These are phyloP conservation scores for Autographa pulchrina DNA, from an alignment of 2,888 invertebrate species.

Conservation along the genomic window DNA sequence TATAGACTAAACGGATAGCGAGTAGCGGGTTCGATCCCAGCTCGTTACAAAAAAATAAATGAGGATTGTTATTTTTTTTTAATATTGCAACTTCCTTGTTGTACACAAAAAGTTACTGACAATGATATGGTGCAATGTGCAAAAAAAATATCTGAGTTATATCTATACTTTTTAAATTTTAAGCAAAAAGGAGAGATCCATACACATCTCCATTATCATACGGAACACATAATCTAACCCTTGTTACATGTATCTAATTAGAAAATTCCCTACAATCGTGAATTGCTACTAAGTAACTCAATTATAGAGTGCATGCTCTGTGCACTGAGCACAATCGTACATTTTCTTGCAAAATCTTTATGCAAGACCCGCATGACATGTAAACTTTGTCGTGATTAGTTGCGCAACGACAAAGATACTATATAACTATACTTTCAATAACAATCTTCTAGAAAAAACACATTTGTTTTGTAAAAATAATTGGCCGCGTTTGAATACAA, in stretches of 20 bases:
- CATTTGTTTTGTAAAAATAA: not conserved
- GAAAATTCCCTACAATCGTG: not conserved
- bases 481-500: not conserved
- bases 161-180: too few relatives aligned
- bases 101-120: too few relatives aligned
- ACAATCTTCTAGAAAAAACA: not conserved
- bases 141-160: too few relatives aligned
- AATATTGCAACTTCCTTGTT: too few relatives aligned
- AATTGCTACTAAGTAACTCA: not conserved
- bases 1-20: not conserved
- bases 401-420: not conserved
- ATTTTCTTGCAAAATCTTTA: conserved; percentile 5
- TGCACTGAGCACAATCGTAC: not conserved
- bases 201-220: not conserved
- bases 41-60: too few relatives aligned
- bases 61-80: too few relatives aligned
- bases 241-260: not conserved
- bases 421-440: not conserved
- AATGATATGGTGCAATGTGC: too few relatives aligned
- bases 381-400: not conserved
- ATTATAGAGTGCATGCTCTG: conserved; percentile 3
- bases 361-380: not conserved
- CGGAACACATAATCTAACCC: not conserved
- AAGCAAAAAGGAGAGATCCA: not conserved
- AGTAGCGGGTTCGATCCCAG: too few relatives aligned